These are phyloP conservation scores for Neodon shergylaensis DNA, from an alignment of 2,113 vertebrate genomes.

Conservation along the genomic window DNA sequence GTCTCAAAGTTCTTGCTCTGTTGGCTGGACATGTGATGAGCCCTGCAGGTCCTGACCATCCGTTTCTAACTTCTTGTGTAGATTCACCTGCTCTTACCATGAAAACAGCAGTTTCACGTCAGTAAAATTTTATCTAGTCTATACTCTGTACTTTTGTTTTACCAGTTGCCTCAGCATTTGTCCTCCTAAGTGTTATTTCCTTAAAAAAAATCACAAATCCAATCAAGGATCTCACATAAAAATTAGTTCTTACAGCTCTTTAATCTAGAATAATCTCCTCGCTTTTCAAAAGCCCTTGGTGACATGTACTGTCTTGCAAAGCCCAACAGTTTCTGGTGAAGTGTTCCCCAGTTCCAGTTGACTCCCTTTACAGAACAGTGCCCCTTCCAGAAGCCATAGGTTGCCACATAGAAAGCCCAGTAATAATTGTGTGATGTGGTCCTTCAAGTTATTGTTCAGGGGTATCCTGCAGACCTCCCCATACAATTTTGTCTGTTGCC, in stretches of 20 bases:
- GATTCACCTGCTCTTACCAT: background rate
- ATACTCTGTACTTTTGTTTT: background rate
- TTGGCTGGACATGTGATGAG: background rate
- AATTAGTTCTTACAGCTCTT: background rate
- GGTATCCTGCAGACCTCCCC: background rate
- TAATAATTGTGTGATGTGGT: background rate
- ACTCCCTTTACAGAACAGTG: background rate
- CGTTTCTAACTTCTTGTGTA: background rate
- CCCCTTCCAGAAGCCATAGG: background rate
- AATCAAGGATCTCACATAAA: background rate
- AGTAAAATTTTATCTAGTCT: background rate
- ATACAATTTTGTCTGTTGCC: background rate
- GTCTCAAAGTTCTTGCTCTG: background rate
- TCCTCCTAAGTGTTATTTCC: background rate
- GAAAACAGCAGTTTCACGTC: background rate
- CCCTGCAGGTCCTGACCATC: background rate
- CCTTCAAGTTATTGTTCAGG: background rate
- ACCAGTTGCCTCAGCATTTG: background rate
- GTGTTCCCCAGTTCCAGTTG: background rate
- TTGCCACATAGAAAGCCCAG: background rate
- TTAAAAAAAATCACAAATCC: background rate
- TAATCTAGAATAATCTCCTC: background rate
- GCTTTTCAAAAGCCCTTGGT: background rate
- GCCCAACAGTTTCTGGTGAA: background rate
- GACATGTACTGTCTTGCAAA: background rate